A percentile compares a stretch with the other conserved stretches of the same genome.
Evolutionary conservation across 2,113 vertebrate genomes (phyloP).

Genomic region (Scytalopus superciliaris): DNA sequence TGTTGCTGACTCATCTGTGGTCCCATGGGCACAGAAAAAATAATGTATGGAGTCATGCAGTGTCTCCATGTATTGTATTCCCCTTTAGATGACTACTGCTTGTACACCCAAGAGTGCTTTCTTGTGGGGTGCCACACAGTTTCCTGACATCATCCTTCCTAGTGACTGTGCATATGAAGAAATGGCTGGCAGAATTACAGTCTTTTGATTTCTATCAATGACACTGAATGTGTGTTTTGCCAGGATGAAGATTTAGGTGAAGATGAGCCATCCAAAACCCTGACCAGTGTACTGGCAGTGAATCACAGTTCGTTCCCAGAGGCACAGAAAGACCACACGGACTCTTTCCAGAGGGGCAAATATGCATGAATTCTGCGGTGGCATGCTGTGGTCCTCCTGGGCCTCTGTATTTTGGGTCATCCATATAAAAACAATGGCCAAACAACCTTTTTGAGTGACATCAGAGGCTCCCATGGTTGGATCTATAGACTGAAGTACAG

Average conservation of each 20-base stretch:
- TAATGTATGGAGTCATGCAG: slow-evolving; percentile 56
- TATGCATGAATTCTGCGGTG: not conserved
- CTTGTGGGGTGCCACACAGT: slow-evolving; percentile 25
- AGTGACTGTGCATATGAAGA: not conserved
- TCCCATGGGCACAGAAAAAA: slow-evolving; percentile 31
- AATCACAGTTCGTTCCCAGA: not conserved
- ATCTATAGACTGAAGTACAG: not conserved
- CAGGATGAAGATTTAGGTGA: not conserved
- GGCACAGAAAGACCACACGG: not conserved
- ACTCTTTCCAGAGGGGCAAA: not conserved
- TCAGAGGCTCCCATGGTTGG: not conserved
- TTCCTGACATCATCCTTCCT: not conserved
- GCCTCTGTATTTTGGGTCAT: not conserved
- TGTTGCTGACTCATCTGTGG: slow-evolving; percentile 58
- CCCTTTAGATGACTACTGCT: slow-evolving; percentile 30
- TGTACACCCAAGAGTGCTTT: not conserved
- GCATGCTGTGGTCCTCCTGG: not conserved
- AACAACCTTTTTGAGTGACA: not conserved
- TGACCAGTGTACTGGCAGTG: not conserved
- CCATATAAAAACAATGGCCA: not conserved
- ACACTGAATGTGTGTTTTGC: not conserved
- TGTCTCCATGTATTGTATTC: slow-evolving; percentile 26
- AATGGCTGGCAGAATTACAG: not conserved
- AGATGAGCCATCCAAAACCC: not conserved
- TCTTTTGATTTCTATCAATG: not conserved